Evolutionary conservation across 92 coral and sea anemone genomes (phyloP), one percentile per base, ranked within the genome.

Genomic region (Palythoa caribaeorum): DNA sequence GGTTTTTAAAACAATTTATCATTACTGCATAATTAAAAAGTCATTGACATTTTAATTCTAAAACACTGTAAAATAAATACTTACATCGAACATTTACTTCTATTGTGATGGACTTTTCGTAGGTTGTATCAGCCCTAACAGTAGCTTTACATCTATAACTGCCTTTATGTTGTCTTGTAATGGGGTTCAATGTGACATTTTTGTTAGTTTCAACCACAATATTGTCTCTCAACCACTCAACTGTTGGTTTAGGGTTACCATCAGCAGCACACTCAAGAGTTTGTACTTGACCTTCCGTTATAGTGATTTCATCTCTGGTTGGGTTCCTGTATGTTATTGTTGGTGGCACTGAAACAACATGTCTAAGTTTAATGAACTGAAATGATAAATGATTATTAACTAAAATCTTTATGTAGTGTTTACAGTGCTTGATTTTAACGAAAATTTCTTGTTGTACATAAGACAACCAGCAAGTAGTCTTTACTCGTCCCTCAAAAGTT

Each of bases 171-270:
- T 63, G 60, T 65, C 85, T 80, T 62, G 1, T 65, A 39, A 80
- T 66, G 9, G 85, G 74, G 12, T 63, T 35, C 37, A 80, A 10
- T 63, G 85, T 80, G 57, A 62, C 13, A 15, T 80, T 80, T 13
- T 44, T 80, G 37, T 80, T 80, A 10, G 85, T 35, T 44, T 44
- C 74, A 39, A 40, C 28, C 14, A 47, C 9, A n/a, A 8, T 8
- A 12, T 19, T 62, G 35, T 57, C 53, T 78, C 10, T 59, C 6
- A 60, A 63, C 85, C 85, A 80, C 44, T 80, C 57, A 40, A 80
- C n/a, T 5, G 19, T 63, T 63, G 74, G 85, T 44, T 80, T 80
- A 3, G 85, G 85, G 73, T 80, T 44, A 20, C 85, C 85, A 63
- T 80, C 75, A 17, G 85, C 74, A 38, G 85, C 74, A 80, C 85